These are phyloP conservation scores for Poeciliopsis turrubarensis DNA, from an alignment of 2,113 vertebrate species.

Conservation along the genomic window DNA sequence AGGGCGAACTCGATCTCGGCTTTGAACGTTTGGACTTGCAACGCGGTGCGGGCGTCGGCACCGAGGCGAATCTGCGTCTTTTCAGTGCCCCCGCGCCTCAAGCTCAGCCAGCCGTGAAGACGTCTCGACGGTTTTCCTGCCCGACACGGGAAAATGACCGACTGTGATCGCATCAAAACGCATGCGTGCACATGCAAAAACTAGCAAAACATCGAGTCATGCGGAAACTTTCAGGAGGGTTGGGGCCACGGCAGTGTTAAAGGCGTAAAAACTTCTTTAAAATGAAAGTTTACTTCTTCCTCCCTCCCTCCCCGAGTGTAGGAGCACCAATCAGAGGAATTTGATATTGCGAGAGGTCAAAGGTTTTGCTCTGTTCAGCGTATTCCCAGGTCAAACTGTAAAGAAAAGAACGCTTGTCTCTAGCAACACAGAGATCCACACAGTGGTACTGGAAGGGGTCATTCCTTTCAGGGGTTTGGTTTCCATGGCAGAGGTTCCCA, in stretches of 20 bases:
- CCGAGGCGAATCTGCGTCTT: background rate
- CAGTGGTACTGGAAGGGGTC: constrained; percentile 49
- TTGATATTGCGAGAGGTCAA: constrained; percentile 1
- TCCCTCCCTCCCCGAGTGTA: no score
- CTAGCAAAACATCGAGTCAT: background rate
- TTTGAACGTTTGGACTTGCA: constrained; percentile 39
- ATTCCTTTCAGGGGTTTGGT: constrained; percentile 70
- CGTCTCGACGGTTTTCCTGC: background rate
- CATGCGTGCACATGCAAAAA: background rate
- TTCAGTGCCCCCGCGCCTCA: background rate
- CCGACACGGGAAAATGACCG: background rate
- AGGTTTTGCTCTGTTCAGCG: background rate
- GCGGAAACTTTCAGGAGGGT: constrained; percentile 1
- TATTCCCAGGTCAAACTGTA: constrained; percentile 6
- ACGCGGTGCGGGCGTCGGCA: constrained; percentile 38
- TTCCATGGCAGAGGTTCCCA: constrained; percentile 76
- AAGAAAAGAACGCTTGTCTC: constrained; percentile 13
- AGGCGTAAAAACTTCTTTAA: no score
- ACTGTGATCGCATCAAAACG: background rate
- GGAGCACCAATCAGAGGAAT: background rate
- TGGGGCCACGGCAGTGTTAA: background rate
- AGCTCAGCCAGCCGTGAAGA: background rate
- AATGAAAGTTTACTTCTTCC: no score
- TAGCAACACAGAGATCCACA: constrained; percentile 40
- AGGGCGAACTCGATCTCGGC: constrained; percentile 1